Evolutionary conservation across 2,797 vertebrate species (phyloP), one percentile per base, ranked within the genome.

Genomic region (Nothura maculosa): DNA sequence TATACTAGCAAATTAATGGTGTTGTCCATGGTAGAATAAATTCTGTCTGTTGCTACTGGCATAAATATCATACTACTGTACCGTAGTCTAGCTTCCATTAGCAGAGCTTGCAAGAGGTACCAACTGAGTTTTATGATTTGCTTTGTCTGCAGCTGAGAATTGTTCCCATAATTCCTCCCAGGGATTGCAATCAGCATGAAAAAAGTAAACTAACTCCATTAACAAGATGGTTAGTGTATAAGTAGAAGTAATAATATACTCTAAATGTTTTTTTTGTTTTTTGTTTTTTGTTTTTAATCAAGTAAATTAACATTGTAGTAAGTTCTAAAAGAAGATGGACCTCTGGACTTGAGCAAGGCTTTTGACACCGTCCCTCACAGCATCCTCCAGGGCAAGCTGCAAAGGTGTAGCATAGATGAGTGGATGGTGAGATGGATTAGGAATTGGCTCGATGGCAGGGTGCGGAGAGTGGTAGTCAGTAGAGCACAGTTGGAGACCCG

Each of bases 111-210:
- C 12, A 72, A 43, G 24, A 42, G 18, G 8, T 34, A 6, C 76
- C 11, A 32, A 55, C 20, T 55, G 61, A 5, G 27, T 19, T 58
- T 75, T 2, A n/a, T 36, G 13, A 50, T 62, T 82, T 79, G 43
- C 20, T 64, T 84, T 17, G 24, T 3, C 16, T 1, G 2, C 5
- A 40, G 8, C 17, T 6, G 11, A 7, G 9, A 1, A 1, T 34
- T 87, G 10, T 57, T 72, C 8, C 19, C 0, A 0, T 48, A 64
- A 27, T 30, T 73, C 9, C 22, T 81, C 8, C 3, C 10, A 12
- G 1, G 34, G 9, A 42, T 40, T 27, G 48, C 55, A 75, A 83
- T 55, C 6, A 70, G 8, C 8, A 88, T 17, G 45, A 34, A 78
- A 34, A 81, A 69, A 0, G 4, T 38, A 12, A 73, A 64, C 11